Base-by-base conservation (phyloP, 2,113 vertebrate genomes). In the Macrotus californicus region DNA sequence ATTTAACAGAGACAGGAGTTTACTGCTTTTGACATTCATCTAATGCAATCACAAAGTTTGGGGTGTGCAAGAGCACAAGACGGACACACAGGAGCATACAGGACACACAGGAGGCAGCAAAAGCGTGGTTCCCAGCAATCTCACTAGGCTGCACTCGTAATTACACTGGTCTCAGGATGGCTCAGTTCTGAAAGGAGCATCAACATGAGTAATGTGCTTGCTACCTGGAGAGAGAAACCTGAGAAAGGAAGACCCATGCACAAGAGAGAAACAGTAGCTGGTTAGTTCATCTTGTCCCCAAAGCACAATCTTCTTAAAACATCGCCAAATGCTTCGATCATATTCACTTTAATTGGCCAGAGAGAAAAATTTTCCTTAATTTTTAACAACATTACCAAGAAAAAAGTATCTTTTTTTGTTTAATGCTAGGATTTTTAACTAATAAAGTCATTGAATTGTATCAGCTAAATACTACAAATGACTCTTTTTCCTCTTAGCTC, bases 291-390 rank as follows among this genome's bases (percentile, higher is more conserved):
- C 59, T 52, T 46, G 16, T 64, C 22, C 72, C 14, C 34, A 54
- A 75, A 83, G 18, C 41, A 94, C 19, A 39, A 36, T 50, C 39
- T 87, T 90, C 26, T 61, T 15, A 88, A 93, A 92, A 73, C 34
- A 13, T 22, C 72, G 11, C 18, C 72, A 94, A 86, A 73, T 9
- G 9, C 9, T 92, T 70, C 36, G 14, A 12, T 56, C 22, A 16
- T 69, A 64, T 77, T 77, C 95, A 43, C 15, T 81, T 88, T 88
- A 22, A 26, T 16, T 91, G 41, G 16, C 3, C 54, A 66, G 52
- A 18, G 9, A 92, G 80, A 66, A 46, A 8, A 4, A 46, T 94
- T 77, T 50, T 64, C 26, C 39, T 84, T 46, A 39, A 69, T 39
- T 84, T 94, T 92, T 59, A 88, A 73, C 24, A 73, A 41, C 41